phyloP scores from a whole-genome alignment of 2,888 invertebrate genomes.

The Parnassius smintheus region DNA sequence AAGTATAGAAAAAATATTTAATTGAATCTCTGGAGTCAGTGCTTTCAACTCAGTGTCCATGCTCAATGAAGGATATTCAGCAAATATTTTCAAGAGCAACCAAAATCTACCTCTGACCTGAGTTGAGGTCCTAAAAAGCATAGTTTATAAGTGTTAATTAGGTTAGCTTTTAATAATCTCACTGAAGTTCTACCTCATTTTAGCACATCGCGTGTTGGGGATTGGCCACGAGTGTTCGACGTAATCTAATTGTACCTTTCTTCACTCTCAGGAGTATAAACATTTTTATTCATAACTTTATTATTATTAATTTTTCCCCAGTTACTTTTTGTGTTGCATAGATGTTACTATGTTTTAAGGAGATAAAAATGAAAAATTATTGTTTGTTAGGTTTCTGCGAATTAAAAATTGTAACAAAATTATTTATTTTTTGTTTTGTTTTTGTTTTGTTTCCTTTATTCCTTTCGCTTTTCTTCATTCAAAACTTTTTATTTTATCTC shows the following conservation, averaged over 20 bases:
- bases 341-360: conserved; percentile 82
- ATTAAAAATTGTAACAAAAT: conserved; percentile 81
- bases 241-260: conserved; percentile 79
- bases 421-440: conserved; percentile 61
- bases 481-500: conserved; percentile 48
- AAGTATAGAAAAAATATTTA: conserved; percentile 38
- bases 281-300: conserved; percentile 63
- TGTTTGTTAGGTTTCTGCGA: conserved; percentile 82
- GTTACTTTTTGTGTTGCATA: conserved; percentile 82
- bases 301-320: conserved; percentile 72
- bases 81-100: conserved; percentile 27
- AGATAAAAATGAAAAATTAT: conserved; percentile 76
- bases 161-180: conserved; percentile 74
- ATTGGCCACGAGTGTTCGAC: conserved; percentile 61
- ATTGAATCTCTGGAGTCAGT: conserved; percentile 77
- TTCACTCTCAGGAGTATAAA: conserved; percentile 79
- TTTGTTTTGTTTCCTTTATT: conserved; percentile 50
- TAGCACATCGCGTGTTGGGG: conserved; percentile 51
- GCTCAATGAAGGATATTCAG: conserved; percentile 47
- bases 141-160: conserved; percentile 71
- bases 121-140: conserved; percentile 57
- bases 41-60: conserved; percentile 59
- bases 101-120: conserved; percentile 42
- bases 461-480: conserved; percentile 38
- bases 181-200: conserved; percentile 72